A percentile compares a stretch with the other conserved stretches of the same genome.
phyloP scores from a whole-genome alignment of 2,113 vertebrate genomes.

The Tor tambroides region DNA sequence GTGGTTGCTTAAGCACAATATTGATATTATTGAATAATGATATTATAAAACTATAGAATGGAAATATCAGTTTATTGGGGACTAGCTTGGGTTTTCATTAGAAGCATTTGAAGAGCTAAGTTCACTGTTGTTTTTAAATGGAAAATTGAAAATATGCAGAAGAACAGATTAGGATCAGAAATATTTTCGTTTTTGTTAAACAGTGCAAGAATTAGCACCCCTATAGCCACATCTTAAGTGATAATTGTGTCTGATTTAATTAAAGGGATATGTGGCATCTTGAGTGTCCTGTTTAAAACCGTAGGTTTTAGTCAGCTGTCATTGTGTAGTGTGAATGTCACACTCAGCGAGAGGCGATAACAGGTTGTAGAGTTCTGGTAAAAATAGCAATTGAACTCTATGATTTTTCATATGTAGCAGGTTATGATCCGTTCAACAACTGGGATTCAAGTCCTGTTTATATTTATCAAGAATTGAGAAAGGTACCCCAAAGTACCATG shows the following conservation, averaged over 20 bases:
- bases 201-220: slow-evolving; percentile 29
- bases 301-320: slow-evolving; percentile 69
- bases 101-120: neutral
- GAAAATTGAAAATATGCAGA: neutral
- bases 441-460: neutral
- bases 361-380: slow-evolving; percentile 66
- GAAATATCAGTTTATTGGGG: neutral
- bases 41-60: neutral
- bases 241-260: slow-evolving; percentile 86
- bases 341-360: slow-evolving; percentile 69
- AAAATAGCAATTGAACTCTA: neutral
- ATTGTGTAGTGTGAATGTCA: slow-evolving; percentile 71
- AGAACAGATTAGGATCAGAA: neutral
- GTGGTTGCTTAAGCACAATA: neutral
- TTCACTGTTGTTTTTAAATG: neutral
- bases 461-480: neutral
- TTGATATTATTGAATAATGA: too few species aligned
- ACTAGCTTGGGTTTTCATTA: neutral
- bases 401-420: neutral
- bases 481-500: too few species aligned
- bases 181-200: neutral
- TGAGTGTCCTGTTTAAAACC: slow-evolving; percentile 40
- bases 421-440: neutral
- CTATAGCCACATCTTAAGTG: slow-evolving; percentile 62
- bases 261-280: slow-evolving; percentile 71